Evolutionary conservation across 1,140 invertebrate species (phyloP).

Genomic region (Pogonomyrmex barbatus): DNA sequence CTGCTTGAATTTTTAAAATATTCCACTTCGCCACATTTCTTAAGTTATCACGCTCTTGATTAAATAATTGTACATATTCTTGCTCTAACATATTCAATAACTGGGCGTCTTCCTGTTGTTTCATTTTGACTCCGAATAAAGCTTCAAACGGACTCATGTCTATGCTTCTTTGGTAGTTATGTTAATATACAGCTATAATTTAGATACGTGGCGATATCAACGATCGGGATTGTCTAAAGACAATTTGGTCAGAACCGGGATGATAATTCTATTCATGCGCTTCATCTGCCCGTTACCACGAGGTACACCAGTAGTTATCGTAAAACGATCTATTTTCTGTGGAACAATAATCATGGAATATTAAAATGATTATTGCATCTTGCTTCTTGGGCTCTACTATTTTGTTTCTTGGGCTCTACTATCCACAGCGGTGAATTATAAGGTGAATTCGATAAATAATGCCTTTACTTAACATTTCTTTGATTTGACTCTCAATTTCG

Average conservation of each 20-base stretch:
- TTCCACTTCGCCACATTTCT: neutral
- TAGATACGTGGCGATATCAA: slow-evolving; percentile 44
- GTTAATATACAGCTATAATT: slow-evolving; percentile 47
- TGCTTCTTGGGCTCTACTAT: too few species aligned
- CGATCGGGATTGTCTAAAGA: slow-evolving; percentile 22
- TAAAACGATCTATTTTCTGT: neutral
- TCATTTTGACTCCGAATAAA: neutral
- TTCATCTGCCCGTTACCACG: slow-evolving; percentile 19
- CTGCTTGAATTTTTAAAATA: slow-evolving; percentile 11
- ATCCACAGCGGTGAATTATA: too few species aligned
- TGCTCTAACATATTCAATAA: neutral
- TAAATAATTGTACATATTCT: neutral
- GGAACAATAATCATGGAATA: neutral
- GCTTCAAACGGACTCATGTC: neutral
- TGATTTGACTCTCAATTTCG: neutral
- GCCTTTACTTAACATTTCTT: neutral
- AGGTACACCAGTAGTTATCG: neutral
- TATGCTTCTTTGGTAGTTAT: slow-evolving; percentile 5
- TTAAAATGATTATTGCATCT: too few species aligned
- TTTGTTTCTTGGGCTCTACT: too few species aligned
- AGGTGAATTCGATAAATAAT: too few species aligned
- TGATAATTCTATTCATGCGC: slow-evolving; percentile 10
- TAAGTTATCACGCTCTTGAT: neutral
- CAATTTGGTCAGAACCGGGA: slow-evolving; percentile 21
- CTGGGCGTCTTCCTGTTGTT: neutral